Percentiles rank a stretch among this genome's conserved stretches.
These are phyloP conservation scores for Sphyrna mokarran DNA, from an alignment of 2,113 vertebrate genomes.

Conservation along the genomic window DNA sequence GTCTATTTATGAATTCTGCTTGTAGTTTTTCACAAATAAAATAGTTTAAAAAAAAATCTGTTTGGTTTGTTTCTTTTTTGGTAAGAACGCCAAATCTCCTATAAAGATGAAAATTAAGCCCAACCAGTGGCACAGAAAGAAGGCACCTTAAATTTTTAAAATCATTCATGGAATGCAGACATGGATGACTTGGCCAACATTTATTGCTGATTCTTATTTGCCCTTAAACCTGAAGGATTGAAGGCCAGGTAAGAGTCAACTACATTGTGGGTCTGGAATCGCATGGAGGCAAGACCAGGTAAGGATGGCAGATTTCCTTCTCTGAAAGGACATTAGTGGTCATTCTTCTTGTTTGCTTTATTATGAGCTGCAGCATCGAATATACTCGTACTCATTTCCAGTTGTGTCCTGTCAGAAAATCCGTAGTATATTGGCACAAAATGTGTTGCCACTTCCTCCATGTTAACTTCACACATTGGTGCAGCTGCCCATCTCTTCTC, in stretches of 20 bases:
- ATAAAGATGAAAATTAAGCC: conserved; percentile 43
- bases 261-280: too few species aligned
- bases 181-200: too few species aligned
- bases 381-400: neutral
- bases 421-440: neutral
- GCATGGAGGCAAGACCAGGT: too few species aligned
- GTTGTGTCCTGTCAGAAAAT: neutral
- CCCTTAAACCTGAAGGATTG: too few species aligned
- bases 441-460: neutral
- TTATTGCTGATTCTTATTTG: too few species aligned
- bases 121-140: neutral
- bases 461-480: neutral
- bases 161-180: too few species aligned
- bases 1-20: conserved; percentile 99
- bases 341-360: neutral
- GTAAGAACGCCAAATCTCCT: neutral
- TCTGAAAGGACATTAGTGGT: neutral
- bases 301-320: too few species aligned
- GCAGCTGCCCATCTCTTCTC: neutral
- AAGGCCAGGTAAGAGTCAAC: too few species aligned
- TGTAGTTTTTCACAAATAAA: conserved; percentile 99
- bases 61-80: conserved; percentile 39
- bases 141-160: neutral
- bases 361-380: neutral
- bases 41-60: conserved; percentile 89